Base-by-base conservation (phyloP, 2,888 invertebrate species). In the Andrena haemorrhoa region DNA sequence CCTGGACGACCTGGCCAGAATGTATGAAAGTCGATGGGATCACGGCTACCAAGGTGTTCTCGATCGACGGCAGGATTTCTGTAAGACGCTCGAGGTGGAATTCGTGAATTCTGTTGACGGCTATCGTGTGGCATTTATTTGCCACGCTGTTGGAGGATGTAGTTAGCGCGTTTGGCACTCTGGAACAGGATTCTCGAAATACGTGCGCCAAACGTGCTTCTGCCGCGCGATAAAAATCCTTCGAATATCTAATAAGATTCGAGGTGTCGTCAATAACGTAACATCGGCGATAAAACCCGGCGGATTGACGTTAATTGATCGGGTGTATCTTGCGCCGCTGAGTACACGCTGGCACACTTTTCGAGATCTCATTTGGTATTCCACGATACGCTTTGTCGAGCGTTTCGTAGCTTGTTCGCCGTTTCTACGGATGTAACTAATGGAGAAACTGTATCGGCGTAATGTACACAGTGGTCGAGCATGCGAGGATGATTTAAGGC, bases 81-180 rank as follows among this genome's bases (percentile, higher is more conserved):
- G n/a, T 0, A 8, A 51, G 51, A 41, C 6, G 33, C 12, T 41
- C 41, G 12, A 12, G 41, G 41, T 10, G 2, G n/a, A 70, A 10
- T 12, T n/a, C 23, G n/a, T 66, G 41, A 70, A 74, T 70, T 56
- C 53, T 60, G 66, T 61, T 58, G 29, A 61, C 47, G 58, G 76
- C 73, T 61, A 56, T 69, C 49, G 47, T 33, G 41, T 16, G 75
- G 68, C 74, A 70, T 80, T 83, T 84, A 74, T 74, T 64, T 69
- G 60, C 60, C n/a, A 58, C 29, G 56, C 68, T 66, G 61, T 86
- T 86, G 61, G 47, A 47, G 53, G 23, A 80, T 65, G 49, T 60
- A 41, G 65, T 86, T 81, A 84, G 68, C 49, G 71, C 23, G 71
- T 33, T 86, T 79, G 78, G 72, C 73, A 41, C 65, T 26, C 35